These are phyloP conservation scores for Lycaon pictus DNA, from an alignment of 2,113 vertebrate genomes.

Conservation along the genomic window DNA sequence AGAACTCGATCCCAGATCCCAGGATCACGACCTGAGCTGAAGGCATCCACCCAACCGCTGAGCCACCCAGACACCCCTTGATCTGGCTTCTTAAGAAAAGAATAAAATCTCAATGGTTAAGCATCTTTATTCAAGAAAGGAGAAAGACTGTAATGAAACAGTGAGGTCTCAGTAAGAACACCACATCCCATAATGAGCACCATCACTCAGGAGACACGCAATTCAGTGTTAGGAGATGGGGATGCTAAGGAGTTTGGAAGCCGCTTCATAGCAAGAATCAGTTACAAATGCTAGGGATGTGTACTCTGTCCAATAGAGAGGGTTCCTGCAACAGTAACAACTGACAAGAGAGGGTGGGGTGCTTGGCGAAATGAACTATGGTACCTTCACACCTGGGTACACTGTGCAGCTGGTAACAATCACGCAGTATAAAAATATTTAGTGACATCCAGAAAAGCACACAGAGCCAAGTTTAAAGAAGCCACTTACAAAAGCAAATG, in stretches of 20 bases:
- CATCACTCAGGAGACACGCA: accelerated
- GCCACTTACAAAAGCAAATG: neutral
- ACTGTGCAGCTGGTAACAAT: neutral
- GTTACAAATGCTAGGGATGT: neutral
- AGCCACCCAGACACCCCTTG: too few species aligned
- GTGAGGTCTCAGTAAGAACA: neutral
- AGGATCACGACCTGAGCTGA: too few species aligned
- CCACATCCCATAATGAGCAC: neutral
- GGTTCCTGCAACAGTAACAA: neutral
- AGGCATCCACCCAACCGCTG: too few species aligned
- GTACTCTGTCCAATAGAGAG: neutral
- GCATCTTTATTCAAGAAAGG: neutral
- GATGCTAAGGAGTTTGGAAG: neutral
- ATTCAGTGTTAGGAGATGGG: neutral
- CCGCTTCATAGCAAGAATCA: neutral
- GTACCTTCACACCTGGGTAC: too few species aligned
- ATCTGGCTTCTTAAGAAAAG: neutral
- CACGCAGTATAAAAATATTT: neutral
- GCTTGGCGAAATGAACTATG: accelerated
- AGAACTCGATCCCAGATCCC: too few species aligned
- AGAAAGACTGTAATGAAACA: neutral
- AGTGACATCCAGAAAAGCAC: neutral
- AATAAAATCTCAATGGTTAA: neutral
- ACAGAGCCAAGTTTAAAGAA: neutral
- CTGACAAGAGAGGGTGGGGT: neutral